Base-by-base conservation (phyloP, 2,888 invertebrate genomes). In the Palloptera scutellata region DNA sequence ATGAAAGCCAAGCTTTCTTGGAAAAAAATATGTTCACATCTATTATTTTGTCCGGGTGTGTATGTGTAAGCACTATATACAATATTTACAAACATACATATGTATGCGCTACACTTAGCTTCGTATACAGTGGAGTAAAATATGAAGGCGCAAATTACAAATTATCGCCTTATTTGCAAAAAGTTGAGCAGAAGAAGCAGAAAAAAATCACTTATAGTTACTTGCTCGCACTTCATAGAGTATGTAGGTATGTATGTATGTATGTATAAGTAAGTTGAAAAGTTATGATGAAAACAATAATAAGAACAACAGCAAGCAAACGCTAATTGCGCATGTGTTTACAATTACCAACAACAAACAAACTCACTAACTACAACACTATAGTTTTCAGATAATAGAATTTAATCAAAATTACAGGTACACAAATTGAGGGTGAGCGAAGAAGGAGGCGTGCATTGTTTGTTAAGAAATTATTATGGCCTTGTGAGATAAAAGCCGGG, bases 291-390 rank as follows among this genome's bases (percentile, higher is more conserved):
- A 5, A 4, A 15, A 48, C 15, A 48, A 43, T 43, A 43, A 43
- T 52, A 52, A 52, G 12, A 15, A 59, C 40, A 40, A 57, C 13
- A 40, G 30, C 15, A 20, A 15, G 11, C 17, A 8, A 15, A 57
- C 57, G 57, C 57, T 57, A 57, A 57, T 57, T 57, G 57, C 55
- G 51, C 59, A 54, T 55, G 51, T 20, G 64, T 54, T 70, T 71
- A 70, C 70, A 76, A 70, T 74, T 76, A 73, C 73, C 64, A 67
- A 64, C 73, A 70, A 30, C 40, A 75, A 72, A 72, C 70, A 67
- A 69, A 59, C 41, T 12, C 11, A 59, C n/a, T 12, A 48, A n/a
- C 11, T 10, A 11, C 11, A 15, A 30, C 6, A 30, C 2, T 30
- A 4, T 30, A 30, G 30, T 30, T 30, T 30, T 30, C 30, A 30